Evolutionary conservation across 1,140 invertebrate species (phyloP), one percentile per base, ranked within the genome.

Genomic region (Halictus rubicundus): DNA sequence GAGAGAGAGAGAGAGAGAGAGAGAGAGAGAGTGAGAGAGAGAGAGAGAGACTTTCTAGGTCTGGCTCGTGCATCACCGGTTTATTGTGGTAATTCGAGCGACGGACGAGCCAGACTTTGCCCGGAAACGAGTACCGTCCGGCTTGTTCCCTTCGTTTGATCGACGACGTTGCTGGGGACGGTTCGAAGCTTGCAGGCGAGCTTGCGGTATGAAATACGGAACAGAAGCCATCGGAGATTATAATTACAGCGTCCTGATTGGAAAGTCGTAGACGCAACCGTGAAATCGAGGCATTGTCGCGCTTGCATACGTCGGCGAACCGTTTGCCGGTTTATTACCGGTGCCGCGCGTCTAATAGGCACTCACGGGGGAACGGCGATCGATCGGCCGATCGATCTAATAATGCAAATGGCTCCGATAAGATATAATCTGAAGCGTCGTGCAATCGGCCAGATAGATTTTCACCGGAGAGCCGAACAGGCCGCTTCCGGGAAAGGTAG

Each of bases 361-460:
- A 42, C 32, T 42, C 23, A 46, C 42, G 42, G 10, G 76, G 83
- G 21, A 25, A 72, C 54, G 60, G 39, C 49, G 60, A 21, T 12
- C 52, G 49, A 52, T 19, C 19, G 49, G 16, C 5, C 19, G 49
- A 52, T 52, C 19, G 49, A 19, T 52, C 16, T 16, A 52, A 52
- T 52, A 52, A 52, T 52, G 19, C 14, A 19, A 52, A 19, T 52
- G 19, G 16, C 49, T 21, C 0, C 66, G 68, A 39, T 25, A 19
- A 80, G 39, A 60, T 84, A 57, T 77, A 73, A 80, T 84, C 78
- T 69, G 39, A 68, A 84, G 77, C 42, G 42, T 84, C 66, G 46
- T 64, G 63, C 61, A 80, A 80, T 84, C 78, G 60, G 68, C 68
- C 74, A 73, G 77, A 85, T 84, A 84, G 83, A 85, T 84, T 84